Conservation (phyloP, 2,888 invertebrate species). For the Prosapia bicincta region DNA sequence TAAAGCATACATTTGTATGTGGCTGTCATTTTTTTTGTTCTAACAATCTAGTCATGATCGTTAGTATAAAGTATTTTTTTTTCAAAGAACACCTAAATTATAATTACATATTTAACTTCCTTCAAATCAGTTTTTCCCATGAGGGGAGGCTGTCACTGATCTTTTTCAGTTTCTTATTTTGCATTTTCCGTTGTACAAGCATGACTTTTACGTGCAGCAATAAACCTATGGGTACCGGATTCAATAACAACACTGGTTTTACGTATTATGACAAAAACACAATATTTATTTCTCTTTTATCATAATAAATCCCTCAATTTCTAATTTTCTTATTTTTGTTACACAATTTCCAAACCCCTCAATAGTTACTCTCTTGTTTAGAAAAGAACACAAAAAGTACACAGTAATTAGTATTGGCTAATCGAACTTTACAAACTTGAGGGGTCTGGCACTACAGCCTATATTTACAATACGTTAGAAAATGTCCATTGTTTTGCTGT, state of each 20-base stretch:
- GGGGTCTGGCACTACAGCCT: slow-evolving; percentile 24
- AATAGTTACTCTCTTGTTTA: slow-evolving; percentile 18
- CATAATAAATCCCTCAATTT: slow-evolving; percentile 37
- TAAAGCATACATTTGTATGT: no score
- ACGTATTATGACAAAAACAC: slow-evolving; percentile 38
- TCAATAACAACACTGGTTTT: slow-evolving; percentile 34
- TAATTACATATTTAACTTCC: no score
- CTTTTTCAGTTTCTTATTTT: no score
- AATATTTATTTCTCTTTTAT: slow-evolving; percentile 37
- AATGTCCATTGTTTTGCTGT: slow-evolving; percentile 20
- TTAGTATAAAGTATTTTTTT: no score
- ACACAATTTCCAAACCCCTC: slow-evolving; percentile 25
- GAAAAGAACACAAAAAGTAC: slow-evolving; percentile 22
- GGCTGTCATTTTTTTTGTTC: no score
- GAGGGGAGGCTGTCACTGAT: no score
- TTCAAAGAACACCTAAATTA: no score
- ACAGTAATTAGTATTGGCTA: slow-evolving; percentile 28
- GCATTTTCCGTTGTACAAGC: no score
- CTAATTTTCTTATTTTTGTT: slow-evolving; percentile 31
- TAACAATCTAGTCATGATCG: no score
- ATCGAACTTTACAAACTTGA: slow-evolving; percentile 26
- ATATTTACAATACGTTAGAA: slow-evolving; percentile 26
- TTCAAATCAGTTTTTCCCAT: no score
- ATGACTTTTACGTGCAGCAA: neutral
- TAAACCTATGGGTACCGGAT: neutral